These are phyloP conservation scores for Campoletis sonorensis DNA, from an alignment of 1,140 invertebrate genomes.

Conservation along the genomic window DNA sequence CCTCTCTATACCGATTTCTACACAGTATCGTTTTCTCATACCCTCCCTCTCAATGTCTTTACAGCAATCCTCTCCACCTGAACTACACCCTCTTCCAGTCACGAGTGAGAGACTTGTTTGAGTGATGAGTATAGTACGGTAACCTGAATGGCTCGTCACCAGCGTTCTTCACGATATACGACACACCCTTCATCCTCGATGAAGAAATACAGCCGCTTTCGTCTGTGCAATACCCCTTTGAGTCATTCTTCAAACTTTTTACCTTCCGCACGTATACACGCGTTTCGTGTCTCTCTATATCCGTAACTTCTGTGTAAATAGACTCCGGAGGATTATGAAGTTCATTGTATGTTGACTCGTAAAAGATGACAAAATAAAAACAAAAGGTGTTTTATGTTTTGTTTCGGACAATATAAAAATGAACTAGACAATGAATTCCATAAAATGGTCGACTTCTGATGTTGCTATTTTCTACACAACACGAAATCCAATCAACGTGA, in stretches of 20 bases:
- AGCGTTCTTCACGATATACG: constrained; percentile 33
- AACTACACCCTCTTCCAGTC: neutral
- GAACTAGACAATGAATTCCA: too few species aligned
- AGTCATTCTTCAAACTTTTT: neutral
- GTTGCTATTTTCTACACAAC: too few species aligned
- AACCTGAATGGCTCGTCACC: constrained; percentile 38
- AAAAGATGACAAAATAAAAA: too few species aligned
- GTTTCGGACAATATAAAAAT: too few species aligned
- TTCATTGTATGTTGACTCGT: neutral
- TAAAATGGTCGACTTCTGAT: too few species aligned
- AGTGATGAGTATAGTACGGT: constrained; percentile 17
- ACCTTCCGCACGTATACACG: neutral
- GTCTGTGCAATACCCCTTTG: neutral
- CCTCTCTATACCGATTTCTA: neutral
- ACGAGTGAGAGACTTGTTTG: constrained; percentile 15
- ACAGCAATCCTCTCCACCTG: neutral
- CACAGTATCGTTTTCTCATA: neutral
- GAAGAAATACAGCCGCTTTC: neutral
- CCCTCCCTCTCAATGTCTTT: neutral
- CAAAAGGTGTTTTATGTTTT: too few species aligned
- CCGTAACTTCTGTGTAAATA: neutral
- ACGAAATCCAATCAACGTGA: too few species aligned
- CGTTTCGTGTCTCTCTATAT: neutral
- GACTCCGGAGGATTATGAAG: neutral
- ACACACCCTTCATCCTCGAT: constrained; percentile 6